A percentile compares a stretch with the other conserved stretches of the same genome.
Evolutionary conservation across 2,888 invertebrate genomes (phyloP).

Genomic region (Ctenicera cuprea): DNA sequence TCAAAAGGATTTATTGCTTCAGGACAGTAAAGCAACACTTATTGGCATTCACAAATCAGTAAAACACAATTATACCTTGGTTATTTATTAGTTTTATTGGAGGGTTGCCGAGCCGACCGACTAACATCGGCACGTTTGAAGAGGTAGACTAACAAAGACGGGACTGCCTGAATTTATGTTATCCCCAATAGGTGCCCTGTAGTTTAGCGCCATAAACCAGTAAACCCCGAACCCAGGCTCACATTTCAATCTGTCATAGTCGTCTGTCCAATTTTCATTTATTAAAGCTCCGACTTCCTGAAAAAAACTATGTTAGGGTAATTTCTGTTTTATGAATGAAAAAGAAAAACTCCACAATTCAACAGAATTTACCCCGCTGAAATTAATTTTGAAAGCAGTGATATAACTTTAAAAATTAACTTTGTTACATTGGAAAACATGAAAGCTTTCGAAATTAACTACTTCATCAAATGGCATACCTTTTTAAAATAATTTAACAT

Average conservation of each 20-base stretch:
- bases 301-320: background rate
- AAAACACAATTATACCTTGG: slow-evolving; percentile 66
- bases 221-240: slow-evolving; percentile 37
- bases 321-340: no score
- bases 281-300: background rate
- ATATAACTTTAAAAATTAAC: no score
- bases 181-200: slow-evolving; percentile 43
- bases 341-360: no score
- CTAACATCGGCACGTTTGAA: slow-evolving; percentile 62
- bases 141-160: slow-evolving; percentile 63
- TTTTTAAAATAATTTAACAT: no score
- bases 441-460: no score
- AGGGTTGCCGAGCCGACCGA: slow-evolving; percentile 58
- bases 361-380: no score
- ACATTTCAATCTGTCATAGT: slow-evolving; percentile 30
- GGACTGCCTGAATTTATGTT: slow-evolving; percentile 57
- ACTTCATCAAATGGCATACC: no score
- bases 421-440: no score
- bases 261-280: background rate
- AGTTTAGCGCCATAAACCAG: slow-evolving; percentile 44
- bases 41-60: slow-evolving; percentile 67
- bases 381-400: no score
- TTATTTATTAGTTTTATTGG: slow-evolving; percentile 65
- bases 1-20: slow-evolving; percentile 64
- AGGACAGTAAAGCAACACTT: slow-evolving; percentile 63